These are phyloP conservation scores for Metopolophium dirhodum DNA, from an alignment of 1,140 invertebrate species.

Conservation along the genomic window DNA sequence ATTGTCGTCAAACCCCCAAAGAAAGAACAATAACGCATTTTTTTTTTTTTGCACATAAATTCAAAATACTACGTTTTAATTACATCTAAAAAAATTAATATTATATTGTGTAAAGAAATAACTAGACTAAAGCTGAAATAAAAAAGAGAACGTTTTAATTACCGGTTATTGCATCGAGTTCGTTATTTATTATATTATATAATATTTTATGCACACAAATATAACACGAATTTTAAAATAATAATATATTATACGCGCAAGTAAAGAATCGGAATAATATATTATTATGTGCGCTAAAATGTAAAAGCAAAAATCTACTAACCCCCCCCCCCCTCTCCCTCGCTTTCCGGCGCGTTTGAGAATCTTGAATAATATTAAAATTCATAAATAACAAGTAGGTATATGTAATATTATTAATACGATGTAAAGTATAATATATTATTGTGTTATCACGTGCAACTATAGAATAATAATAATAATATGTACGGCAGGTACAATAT, in stretches of 20 bases:
- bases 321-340: neutral
- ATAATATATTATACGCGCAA: neutral
- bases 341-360: neutral
- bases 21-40: neutral
- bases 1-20: neutral
- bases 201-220: neutral
- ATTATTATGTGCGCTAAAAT: neutral
- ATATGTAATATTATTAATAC: neutral
- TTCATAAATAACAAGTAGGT: neutral
- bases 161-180: neutral
- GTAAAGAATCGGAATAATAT: neutral
- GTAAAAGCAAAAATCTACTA: neutral
- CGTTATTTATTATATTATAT: neutral
- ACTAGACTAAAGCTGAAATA: neutral
- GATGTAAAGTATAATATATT: neutral
- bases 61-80: conserved; percentile 15
- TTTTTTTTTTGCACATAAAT: neutral
- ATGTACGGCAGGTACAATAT: neutral
- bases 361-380: neutral
- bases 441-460: neutral
- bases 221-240: neutral
- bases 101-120: neutral
- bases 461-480: neutral
- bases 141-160: conserved; percentile 15
- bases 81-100: neutral